A percentile compares a stretch with the other conserved stretches of the same genome.
phyloP scores from a whole-genome alignment of 2,797 vertebrate genomes.

The Syngnathus acus region DNA sequence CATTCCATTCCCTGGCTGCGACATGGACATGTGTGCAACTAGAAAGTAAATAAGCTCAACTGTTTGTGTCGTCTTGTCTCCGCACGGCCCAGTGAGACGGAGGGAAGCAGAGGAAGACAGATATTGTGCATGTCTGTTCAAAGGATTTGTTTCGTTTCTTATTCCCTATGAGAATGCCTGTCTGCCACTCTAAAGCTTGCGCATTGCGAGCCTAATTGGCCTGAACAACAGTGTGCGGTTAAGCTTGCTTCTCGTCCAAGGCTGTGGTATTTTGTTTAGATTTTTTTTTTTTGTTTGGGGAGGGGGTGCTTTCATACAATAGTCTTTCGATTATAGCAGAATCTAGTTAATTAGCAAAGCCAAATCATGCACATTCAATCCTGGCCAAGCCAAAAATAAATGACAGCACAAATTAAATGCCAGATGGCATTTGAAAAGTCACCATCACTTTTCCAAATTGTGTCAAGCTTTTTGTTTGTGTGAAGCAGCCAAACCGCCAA shows the following conservation, averaged over 20 bases:
- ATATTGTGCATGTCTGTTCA: slow-evolving; percentile 4
- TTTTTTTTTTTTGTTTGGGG: slow-evolving; percentile 14
- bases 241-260: slow-evolving; percentile 46
- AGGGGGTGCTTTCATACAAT: slow-evolving; percentile 17
- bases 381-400: slow-evolving; percentile 3
- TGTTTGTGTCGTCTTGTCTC: slow-evolving; percentile 36
- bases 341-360: slow-evolving; percentile 7
- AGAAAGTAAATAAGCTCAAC: slow-evolving; percentile 31
- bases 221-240: slow-evolving; percentile 50
- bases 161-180: slow-evolving; percentile 12
- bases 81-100: slow-evolving; percentile 30
- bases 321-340: slow-evolving; percentile 11
- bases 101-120: slow-evolving; percentile 17
- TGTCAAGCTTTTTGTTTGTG: background rate
- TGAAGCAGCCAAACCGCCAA: background rate
- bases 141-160: slow-evolving; percentile 11
- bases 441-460: slow-evolving; percentile 1
- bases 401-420: background rate
- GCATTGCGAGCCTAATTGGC: slow-evolving; percentile 61
- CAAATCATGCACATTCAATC: slow-evolving; percentile 1
- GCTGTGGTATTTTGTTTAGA: slow-evolving; percentile 35
- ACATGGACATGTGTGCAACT: slow-evolving; percentile 31
- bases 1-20: slow-evolving; percentile 12
- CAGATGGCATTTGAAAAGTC: slow-evolving; percentile 1
- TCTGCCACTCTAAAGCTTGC: slow-evolving; percentile 32